Percentiles rank a stretch among this genome's conserved stretches.
Conservation (phyloP, 2,888 invertebrate species). For the Dolomedes plantarius region DNA sequence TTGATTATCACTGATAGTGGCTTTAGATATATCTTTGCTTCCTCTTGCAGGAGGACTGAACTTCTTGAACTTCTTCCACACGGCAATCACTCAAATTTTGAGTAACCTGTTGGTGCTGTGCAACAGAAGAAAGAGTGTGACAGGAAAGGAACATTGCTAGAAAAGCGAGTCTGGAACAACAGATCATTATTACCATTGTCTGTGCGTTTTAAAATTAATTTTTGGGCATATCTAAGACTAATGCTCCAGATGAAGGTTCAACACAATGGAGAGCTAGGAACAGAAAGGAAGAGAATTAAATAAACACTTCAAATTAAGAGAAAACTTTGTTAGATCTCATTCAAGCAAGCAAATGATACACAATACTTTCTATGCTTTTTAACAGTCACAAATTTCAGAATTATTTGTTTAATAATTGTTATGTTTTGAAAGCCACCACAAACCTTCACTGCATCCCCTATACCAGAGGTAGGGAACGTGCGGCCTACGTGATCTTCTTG, state of each 20-base stretch:
- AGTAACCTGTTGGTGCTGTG: constrained; percentile 29
- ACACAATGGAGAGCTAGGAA: constrained; percentile 50
- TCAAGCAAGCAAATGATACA: no score
- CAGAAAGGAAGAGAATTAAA: constrained; percentile 1
- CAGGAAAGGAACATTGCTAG: constrained; percentile 51
- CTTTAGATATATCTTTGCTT: constrained; percentile 21
- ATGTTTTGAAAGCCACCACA: no score
- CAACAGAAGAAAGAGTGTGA: constrained; percentile 36
- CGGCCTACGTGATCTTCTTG: no score
- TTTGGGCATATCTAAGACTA: constrained; percentile 66
- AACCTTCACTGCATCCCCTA: no score
- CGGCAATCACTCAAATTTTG: constrained; percentile 31
- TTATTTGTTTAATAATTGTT: no score
- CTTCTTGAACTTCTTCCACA: constrained; percentile 57
- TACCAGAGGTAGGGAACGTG: no score
- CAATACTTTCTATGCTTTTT: no score
- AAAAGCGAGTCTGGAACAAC: constrained; percentile 58
- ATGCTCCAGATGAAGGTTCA: constrained; percentile 49
- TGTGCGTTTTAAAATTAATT: constrained; percentile 63
- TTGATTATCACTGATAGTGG: constrained; percentile 21
- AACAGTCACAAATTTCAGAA: no score
- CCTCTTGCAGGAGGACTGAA: constrained; percentile 21
- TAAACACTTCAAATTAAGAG: no score
- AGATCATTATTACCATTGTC: constrained; percentile 49
- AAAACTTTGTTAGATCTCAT: no score